Evolutionary conservation across 2,113 vertebrate species (phyloP).

Genomic region (Hucho hucho): DNA sequence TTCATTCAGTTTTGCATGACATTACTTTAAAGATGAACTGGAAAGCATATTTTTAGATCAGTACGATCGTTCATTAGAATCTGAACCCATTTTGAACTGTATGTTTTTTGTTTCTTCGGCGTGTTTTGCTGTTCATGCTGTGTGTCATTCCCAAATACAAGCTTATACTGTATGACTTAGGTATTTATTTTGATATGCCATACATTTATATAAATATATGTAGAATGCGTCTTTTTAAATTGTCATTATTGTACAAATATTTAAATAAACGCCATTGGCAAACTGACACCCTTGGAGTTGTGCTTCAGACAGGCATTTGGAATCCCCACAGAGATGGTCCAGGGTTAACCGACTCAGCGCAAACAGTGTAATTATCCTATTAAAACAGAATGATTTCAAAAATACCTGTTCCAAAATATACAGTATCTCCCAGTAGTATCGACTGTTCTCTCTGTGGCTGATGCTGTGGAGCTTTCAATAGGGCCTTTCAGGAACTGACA

Average conservation of each 20-base stretch:
- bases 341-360: background rate
- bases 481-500: slow-evolving; percentile 23
- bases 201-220: slow-evolving; percentile 11
- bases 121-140: background rate
- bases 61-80: background rate
- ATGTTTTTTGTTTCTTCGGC: slow-evolving; percentile 14
- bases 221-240: slow-evolving; percentile 25
- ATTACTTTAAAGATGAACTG: slow-evolving; percentile 8
- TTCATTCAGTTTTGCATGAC: background rate
- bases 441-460: background rate
- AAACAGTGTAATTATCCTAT: background rate
- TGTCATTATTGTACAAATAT: slow-evolving; percentile 8
- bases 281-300: background rate
- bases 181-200: slow-evolving; percentile 51
- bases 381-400: background rate
- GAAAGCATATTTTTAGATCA: slow-evolving; percentile 12
- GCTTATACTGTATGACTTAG: background rate
- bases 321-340: background rate
- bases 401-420: background rate
- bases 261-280: slow-evolving; percentile 36
- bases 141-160: background rate
- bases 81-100: background rate
- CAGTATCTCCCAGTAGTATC: too few species aligned
- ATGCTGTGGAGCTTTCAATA: slow-evolving; percentile 43
- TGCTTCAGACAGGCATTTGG: background rate